These are phyloP conservation scores for Synanthedon tipuliformis DNA, from an alignment of 2,888 invertebrate genomes.

Conservation along the genomic window DNA sequence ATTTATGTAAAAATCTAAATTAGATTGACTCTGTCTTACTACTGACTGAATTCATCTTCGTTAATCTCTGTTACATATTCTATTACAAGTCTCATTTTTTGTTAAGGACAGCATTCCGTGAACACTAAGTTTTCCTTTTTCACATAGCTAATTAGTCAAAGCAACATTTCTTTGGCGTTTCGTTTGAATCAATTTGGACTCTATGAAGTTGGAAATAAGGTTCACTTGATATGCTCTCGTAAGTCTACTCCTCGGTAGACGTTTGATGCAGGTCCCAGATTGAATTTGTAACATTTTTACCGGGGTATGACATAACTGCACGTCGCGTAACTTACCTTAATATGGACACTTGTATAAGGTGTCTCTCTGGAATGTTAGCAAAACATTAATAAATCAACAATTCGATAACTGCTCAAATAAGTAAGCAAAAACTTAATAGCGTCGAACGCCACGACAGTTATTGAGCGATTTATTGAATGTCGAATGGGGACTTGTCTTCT, in stretches of 20 bases:
- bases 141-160: not conserved
- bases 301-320: slow-evolving; percentile 28
- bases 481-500: too few species aligned
- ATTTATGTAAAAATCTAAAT: too few species aligned
- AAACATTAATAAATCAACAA: too few species aligned
- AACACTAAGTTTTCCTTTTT: slow-evolving; percentile 6
- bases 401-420: too few species aligned
- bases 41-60: too few species aligned
- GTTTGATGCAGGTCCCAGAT: slow-evolving; percentile 5
- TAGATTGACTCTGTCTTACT: too few species aligned
- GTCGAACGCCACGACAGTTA: too few species aligned
- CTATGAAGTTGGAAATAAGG: not conserved
- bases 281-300: slow-evolving; percentile 37
- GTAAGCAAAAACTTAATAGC: too few species aligned
- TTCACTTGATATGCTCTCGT: not conserved
- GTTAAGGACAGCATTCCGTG: not conserved
- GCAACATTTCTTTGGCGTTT: not conserved
- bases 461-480: too few species aligned
- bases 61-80: not conserved
- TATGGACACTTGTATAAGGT: not conserved
- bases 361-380: not conserved
- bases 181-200: too few species aligned
- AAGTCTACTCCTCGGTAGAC: slow-evolving; percentile 1
- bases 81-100: not conserved
- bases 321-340: not conserved